These are phyloP conservation scores for Adelosebastes latens DNA, from an alignment of 2,797 vertebrate genomes.

Conservation along the genomic window DNA sequence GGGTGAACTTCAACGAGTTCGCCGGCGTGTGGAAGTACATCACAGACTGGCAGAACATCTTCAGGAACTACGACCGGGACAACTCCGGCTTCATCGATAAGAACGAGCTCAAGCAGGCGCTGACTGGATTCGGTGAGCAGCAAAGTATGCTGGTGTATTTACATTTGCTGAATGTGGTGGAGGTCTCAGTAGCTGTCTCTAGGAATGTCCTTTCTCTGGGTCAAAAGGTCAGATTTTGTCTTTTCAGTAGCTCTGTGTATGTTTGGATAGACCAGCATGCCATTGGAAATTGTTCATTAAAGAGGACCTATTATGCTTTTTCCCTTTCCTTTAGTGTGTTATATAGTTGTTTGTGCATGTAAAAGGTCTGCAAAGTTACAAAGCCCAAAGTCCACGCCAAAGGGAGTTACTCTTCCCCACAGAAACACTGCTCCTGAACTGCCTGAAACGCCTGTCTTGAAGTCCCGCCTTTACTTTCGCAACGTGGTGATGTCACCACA, in stretches of 20 bases:
- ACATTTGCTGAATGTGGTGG: slow-evolving; percentile 29
- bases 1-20: slow-evolving; percentile 98
- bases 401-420: too few relatives aligned
- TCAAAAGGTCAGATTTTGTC: slow-evolving; percentile 25
- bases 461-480: too few relatives aligned
- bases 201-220: neutral
- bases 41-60: slow-evolving; percentile 99
- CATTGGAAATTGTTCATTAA: neutral
- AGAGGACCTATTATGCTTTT: neutral
- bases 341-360: too few relatives aligned
- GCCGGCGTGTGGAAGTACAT: slow-evolving; percentile 99
- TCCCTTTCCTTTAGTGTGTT: too few relatives aligned
- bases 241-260: slow-evolving; percentile 4
- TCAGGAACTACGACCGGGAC: slow-evolving; percentile 96
- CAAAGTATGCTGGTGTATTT: slow-evolving; percentile 62
- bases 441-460: too few relatives aligned
- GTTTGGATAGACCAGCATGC: neutral
- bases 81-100: slow-evolving; percentile 99
- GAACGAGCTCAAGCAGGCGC: slow-evolving; percentile 96
- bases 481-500: too few relatives aligned
- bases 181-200: slow-evolving; percentile 27
- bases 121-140: slow-evolving; percentile 96
- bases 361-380: too few relatives aligned
- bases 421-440: too few relatives aligned
- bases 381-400: too few relatives aligned